Base-by-base conservation (phyloP, 2,888 invertebrate species). In the Cantharis nigra region DNA sequence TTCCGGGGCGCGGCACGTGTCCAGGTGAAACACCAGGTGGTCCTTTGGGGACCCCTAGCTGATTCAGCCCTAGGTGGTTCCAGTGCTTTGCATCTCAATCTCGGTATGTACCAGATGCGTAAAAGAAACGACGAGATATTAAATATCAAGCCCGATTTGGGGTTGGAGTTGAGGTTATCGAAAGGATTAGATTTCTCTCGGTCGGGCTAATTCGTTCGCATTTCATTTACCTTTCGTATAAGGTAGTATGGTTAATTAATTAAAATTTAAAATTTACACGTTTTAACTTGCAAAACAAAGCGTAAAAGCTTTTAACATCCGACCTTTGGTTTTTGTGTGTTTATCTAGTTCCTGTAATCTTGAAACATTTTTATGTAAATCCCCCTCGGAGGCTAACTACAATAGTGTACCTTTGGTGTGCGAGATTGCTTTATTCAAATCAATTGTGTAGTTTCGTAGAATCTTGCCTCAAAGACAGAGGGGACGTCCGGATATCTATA, bases 1-100 rank as follows among this genome's bases (percentile, higher is more conserved):
- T 77, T 77, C 79, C 79, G 79, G 79, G 79, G 79, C 77, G 79
- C 72, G 76, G 76, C 79, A 79, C 79, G 79, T 74, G 79, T 79
- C 79, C 79, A 79, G 79, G 79, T 79, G 79, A 72, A 74, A 69
- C 79, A 33, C 79, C 77, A 79, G 79, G 79, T 79, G 79, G 79
- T 79, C 79, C 63, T 18, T 28, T 16, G 14, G 30, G 63, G 72
- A 72, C 63, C 71, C 76, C 69, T 63, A 63, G 70, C 62, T 65
- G 76, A 64, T 78, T 70, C 70, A 28, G 26, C 33, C 65, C 65
- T 67, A 67, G 65, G 65, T 67, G 16, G 65, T 67, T 67, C 26
- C n/a, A 67, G 26, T 26, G 70, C 67, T 70, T 77, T 71, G 78
- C 72, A 72, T 75, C 78, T 78, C 63, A 72, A 78, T 78, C 72